Evolutionary conservation across 2,113 vertebrate species (phyloP), one percentile per base, ranked within the genome.

Genomic region (Epinephelus moara): DNA sequence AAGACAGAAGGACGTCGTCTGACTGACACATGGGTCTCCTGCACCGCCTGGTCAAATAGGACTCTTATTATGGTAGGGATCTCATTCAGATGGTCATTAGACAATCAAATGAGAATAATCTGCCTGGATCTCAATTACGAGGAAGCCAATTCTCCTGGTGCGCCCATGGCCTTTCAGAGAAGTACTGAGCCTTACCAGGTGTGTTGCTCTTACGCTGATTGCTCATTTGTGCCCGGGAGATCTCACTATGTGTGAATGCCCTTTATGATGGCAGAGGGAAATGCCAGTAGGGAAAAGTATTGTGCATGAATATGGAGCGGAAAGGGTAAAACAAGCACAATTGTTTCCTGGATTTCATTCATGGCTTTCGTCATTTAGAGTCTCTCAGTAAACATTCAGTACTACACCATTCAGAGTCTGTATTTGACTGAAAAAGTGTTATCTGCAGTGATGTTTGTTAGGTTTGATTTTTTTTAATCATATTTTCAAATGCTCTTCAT

Each of bases 51-150:
- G 91, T 92, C 80, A 89, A 88, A 88, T 70, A 69, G 76, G 63
- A 71, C 75, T 91, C 87, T 84, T 89, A 91, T 91, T 93, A 91
- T 85, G 76, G 69, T 66, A 84, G 84, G 80, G 84, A 92, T 91
- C 83, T 89, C 86, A 94, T 94, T 95, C 91, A 92, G 92, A 86
- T 83, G 85, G 85, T 92, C 93, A 93, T 94, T 93, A 94, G 88
- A 91, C 91, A 94, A 93, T 95, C 92, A 93, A 92, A 93, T 93
- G 81, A 91, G 86, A 90, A 92, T 93, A 94, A 95, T 95, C 81
- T 83, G 76, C 82, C 82, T 64, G 77, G 91, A 92, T 94, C 94
- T 95, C 92, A 93, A 94, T 93, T 92, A 93, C n/a, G 45, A 75
- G 33, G 40, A 67, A 87, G 85, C 80, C 70, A 87, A 94, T 93